Evolutionary conservation across 2,888 invertebrate genomes (phyloP).

Genomic region (Phengaris alcon): DNA sequence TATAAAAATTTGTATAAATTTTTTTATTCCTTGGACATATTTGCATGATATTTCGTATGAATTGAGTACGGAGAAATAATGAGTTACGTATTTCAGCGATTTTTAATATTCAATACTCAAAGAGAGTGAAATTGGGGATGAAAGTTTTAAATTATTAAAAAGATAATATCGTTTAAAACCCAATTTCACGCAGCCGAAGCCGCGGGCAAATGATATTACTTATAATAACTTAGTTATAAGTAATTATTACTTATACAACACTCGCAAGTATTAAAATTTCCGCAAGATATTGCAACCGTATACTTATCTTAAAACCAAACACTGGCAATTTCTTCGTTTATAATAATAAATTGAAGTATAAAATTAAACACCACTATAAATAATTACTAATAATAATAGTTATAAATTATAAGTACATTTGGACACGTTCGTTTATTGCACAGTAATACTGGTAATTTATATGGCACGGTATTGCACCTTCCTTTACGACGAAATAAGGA

Average conservation of each 20-base stretch:
- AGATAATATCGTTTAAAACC: no score
- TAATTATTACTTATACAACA: neutral
- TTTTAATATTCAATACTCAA: no score
- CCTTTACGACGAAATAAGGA: conserved; percentile 7
- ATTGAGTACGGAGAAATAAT: no score
- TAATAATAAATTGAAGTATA: neutral
- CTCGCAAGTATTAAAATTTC: neutral
- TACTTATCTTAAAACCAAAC: neutral
- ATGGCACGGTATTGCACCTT: neutral
- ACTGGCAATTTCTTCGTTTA: neutral
- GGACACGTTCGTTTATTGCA: conserved; percentile 2
- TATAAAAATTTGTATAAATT: no score
- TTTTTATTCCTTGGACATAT: no score
- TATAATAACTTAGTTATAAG: neutral
- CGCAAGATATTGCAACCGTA: neutral
- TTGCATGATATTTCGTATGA: no score
- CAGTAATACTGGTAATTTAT: neutral
- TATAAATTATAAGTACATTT: conserved; percentile 5
- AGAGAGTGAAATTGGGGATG: no score
- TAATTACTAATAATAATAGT: conserved; percentile 10
- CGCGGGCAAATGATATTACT: neutral
- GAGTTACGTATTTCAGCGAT: no score
- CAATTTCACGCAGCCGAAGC: no score
- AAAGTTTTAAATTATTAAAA: no score
- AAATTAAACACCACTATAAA: conserved; percentile 20